Conservation (phyloP, 92 coral and sea anemone genomes). For the Desmophyllum pertusum region DNA sequence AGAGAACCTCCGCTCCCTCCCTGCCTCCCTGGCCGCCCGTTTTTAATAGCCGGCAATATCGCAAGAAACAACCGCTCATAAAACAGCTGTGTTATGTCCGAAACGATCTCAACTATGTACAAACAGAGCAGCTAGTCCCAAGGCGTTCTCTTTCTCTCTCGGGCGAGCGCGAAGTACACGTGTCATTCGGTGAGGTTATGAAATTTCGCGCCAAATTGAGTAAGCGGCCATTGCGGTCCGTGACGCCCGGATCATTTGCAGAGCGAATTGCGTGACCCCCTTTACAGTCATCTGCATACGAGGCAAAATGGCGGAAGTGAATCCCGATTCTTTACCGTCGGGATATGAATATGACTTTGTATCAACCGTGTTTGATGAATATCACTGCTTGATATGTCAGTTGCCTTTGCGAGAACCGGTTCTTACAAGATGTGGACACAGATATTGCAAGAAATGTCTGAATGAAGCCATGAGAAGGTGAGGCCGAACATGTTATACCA, state of each 20-base stretch:
- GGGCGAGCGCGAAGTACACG: no score
- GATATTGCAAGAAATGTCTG: conserved; percentile 58
- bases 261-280: conserved; percentile 1
- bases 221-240: no score
- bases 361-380: conserved; percentile 54
- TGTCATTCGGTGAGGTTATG: no score
- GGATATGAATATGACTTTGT: conserved; percentile 62
- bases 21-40: no score
- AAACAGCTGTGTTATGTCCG: no score
- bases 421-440: conserved; percentile 69
- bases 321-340: neutral
- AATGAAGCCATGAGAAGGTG: conserved; percentile 48
- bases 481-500: neutral
- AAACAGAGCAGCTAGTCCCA: no score
- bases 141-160: no score
- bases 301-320: conserved; percentile 17
- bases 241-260: neutral
- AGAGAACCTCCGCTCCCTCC: no score
- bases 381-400: conserved; percentile 61
- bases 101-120: no score
- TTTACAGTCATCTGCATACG: neutral
- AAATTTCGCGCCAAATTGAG: no score
- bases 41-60: no score
- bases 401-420: conserved; percentile 67
- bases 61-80: no score